Conservation (phyloP, 2,888 invertebrate genomes). For the Emmelina monodactyla region DNA sequence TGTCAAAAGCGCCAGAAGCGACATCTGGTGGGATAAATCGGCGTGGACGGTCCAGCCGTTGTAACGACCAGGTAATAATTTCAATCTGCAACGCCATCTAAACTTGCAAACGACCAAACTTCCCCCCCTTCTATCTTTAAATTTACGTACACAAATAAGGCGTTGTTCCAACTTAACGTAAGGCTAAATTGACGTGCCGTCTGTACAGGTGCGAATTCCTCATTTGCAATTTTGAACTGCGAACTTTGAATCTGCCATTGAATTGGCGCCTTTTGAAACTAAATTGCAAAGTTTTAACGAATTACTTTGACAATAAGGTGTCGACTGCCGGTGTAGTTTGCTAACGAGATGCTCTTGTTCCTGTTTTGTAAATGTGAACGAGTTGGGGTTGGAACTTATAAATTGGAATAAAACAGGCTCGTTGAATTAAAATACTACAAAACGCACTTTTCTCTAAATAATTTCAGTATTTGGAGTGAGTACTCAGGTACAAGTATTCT, state of each 20-base stretch:
- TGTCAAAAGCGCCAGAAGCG: constrained; percentile 47
- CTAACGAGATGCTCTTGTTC: too few relatives aligned
- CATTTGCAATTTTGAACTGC: constrained; percentile 55
- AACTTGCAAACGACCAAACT: constrained; percentile 52
- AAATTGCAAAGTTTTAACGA: constrained; percentile 49
- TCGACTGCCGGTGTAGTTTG: too few relatives aligned
- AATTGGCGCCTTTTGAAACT: constrained; percentile 53
- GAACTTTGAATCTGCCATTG: constrained; percentile 44
- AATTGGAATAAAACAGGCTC: too few relatives aligned
- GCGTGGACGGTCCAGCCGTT: constrained; percentile 21
- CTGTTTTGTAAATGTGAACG: too few relatives aligned
- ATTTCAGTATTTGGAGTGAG: too few relatives aligned
- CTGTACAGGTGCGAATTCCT: constrained; percentile 57
- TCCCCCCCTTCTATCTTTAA: constrained; percentile 50
- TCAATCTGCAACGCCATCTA: constrained; percentile 44
- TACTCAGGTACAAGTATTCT: too few relatives aligned
- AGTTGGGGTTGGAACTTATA: too few relatives aligned
- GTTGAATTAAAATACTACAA: too few relatives aligned
- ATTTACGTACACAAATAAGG: constrained; percentile 52
- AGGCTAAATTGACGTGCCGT: constrained; percentile 27
- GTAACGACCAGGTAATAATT: constrained; percentile 52
- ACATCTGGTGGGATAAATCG: constrained; percentile 56
- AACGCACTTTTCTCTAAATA: too few relatives aligned
- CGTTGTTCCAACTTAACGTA: constrained; percentile 33
- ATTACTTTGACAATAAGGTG: constrained; percentile 51